Evolutionary conservation across 2,888 invertebrate genomes (phyloP).

Genomic region (Lepas anatifera): DNA sequence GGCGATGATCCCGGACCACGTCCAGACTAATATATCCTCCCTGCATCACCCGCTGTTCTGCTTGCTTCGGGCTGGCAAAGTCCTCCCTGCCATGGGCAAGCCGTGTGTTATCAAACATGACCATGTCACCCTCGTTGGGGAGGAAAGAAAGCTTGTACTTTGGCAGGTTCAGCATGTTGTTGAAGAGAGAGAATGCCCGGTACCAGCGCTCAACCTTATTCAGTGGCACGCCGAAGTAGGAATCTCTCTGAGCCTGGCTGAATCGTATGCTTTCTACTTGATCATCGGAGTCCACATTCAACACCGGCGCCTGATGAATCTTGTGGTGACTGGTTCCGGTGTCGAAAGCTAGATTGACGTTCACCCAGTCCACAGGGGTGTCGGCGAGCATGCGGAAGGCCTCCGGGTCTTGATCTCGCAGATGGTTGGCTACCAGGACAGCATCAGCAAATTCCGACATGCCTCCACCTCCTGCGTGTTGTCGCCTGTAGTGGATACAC

Average conservation of each 20-base stretch:
- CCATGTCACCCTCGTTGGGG: constrained; percentile 42
- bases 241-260: constrained; percentile 61
- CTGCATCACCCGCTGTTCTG: constrained; percentile 43
- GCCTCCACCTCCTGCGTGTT: constrained; percentile 50
- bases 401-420: constrained; percentile 43
- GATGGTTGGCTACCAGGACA: constrained; percentile 48
- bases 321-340: constrained; percentile 35
- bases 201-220: constrained; percentile 53
- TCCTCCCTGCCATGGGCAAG: constrained; percentile 55
- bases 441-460: constrained; percentile 55
- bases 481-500: constrained; percentile 56
- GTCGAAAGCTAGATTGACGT: not conserved
- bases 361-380: constrained; percentile 50
- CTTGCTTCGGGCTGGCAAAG: constrained; percentile 35
- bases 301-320: constrained; percentile 47
- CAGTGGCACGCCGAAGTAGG: constrained; percentile 38
- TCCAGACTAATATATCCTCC: constrained; percentile 71
- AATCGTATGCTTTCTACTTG: constrained; percentile 51
- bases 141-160: constrained; percentile 46
- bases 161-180: constrained; percentile 42
- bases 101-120: constrained; percentile 60
- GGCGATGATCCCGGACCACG: constrained; percentile 52
- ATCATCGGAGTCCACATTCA: constrained; percentile 39
- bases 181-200: constrained; percentile 50
- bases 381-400: constrained; percentile 46